Evolutionary conservation across 1,140 invertebrate species (phyloP).

Genomic region (Pachyrhynchus sulphureomaculatus): DNA sequence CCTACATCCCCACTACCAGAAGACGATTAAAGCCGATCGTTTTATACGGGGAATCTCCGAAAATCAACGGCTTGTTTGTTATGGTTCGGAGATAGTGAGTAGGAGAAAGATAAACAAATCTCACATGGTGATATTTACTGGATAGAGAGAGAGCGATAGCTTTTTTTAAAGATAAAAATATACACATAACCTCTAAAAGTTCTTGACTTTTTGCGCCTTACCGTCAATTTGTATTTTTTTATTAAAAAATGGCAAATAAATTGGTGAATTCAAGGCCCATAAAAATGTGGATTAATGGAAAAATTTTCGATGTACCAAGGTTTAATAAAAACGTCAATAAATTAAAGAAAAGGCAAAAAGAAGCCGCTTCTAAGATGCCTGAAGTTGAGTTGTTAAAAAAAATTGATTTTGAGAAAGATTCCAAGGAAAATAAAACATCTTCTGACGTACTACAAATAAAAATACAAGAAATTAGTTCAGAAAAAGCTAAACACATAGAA

Average conservation of each 20-base stretch:
- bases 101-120: not conserved
- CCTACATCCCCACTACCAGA: constrained; percentile 17
- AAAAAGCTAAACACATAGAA: too few species aligned
- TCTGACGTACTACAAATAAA: not conserved
- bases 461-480: not conserved
- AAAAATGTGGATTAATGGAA: constrained; percentile 47
- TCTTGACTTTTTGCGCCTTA: not conserved
- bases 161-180: too few species aligned
- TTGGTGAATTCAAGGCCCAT: constrained; percentile 27
- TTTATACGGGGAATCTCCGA: not conserved
- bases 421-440: too few species aligned
- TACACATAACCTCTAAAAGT: too few species aligned
- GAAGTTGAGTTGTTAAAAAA: too few species aligned
- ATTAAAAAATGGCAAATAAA: constrained; percentile 8
- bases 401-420: too few species aligned
- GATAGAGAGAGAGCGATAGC: too few species aligned
- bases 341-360: not conserved
- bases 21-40: not conserved
- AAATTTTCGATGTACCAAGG: constrained; percentile 35
- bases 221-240: not conserved
- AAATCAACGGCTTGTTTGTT: not conserved
- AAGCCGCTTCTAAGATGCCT: not conserved
- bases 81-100: not conserved
- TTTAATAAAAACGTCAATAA: constrained; percentile 8
- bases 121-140: too few species aligned